Evolutionary conservation across 2,797 vertebrate species (phyloP).

Genomic region (Corythornis leucogaster): DNA sequence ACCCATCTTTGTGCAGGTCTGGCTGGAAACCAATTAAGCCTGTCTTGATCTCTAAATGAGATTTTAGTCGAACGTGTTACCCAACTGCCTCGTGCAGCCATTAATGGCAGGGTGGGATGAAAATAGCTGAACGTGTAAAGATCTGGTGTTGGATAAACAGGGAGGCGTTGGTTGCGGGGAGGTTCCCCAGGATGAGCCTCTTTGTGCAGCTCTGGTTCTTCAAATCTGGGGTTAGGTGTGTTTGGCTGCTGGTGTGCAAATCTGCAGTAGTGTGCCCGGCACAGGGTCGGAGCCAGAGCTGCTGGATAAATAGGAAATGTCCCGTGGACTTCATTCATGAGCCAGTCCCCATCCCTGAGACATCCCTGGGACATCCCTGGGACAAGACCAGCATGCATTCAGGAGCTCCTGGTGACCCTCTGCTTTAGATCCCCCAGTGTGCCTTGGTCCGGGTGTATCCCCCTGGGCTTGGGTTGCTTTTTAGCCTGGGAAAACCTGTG

Average conservation of each 20-base stretch:
- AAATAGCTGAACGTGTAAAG: conserved; percentile 35
- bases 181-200: not conserved
- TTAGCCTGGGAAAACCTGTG: not conserved
- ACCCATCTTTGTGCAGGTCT: conserved; percentile 66
- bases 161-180: not conserved
- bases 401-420: not conserved
- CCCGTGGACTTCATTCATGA: not conserved
- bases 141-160: conserved; percentile 7
- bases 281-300: not conserved
- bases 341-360: not conserved
- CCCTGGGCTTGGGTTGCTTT: not conserved
- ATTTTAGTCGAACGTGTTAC: conserved; percentile 42
- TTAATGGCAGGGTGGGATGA: conserved; percentile 60
- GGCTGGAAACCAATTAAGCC: conserved; percentile 73
- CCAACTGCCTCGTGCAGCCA: conserved; percentile 27
- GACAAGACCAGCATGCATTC: accelerated
- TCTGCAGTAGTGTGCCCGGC: accelerated
- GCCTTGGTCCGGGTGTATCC: not conserved
- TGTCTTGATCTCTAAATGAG: conserved; percentile 76
- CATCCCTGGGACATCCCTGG: not conserved
- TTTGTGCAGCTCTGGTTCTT: conserved; percentile 6
- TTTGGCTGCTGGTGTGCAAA: not conserved
- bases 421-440: not conserved
- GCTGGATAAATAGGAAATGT: not conserved
- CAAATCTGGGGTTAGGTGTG: not conserved